Evolutionary conservation across 2,888 invertebrate species (phyloP).

Genomic region (Caprella mutica): DNA sequence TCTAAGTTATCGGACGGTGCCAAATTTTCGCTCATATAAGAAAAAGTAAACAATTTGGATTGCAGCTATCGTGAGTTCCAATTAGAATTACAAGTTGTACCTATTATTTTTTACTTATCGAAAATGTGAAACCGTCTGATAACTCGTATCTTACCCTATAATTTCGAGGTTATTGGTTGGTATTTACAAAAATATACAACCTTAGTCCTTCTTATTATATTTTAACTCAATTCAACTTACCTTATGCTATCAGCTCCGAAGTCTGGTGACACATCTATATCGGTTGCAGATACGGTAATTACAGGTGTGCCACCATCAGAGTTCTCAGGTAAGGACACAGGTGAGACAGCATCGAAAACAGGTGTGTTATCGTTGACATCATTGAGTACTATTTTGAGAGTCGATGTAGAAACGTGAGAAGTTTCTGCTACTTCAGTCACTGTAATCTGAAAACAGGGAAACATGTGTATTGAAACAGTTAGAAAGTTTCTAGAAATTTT

Average conservation of each 20-base stretch:
- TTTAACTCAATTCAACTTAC: too few species aligned
- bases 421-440: background rate
- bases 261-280: background rate
- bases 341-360: background rate
- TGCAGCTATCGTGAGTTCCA: too few species aligned
- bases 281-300: background rate
- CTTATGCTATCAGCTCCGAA: conserved; percentile 1
- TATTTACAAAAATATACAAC: too few species aligned
- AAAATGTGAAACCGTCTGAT: too few species aligned
- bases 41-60: too few species aligned
- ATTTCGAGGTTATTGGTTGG: too few species aligned
- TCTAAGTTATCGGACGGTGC: too few species aligned
- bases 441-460: background rate
- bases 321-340: background rate
- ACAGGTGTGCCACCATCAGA: background rate
- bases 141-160: too few species aligned
- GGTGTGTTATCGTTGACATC: conserved; percentile 3
- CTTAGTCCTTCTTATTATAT: too few species aligned
- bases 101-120: too few species aligned
- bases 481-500: background rate
- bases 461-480: background rate
- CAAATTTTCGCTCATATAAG: too few species aligned
- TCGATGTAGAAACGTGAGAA: background rate
- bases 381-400: background rate
- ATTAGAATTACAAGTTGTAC: too few species aligned